Percentiles rank a stretch among this genome's conserved stretches.
These are phyloP conservation scores for Drosophila sechellia DNA, from an alignment of 1,140 invertebrate species.

Conservation along the genomic window DNA sequence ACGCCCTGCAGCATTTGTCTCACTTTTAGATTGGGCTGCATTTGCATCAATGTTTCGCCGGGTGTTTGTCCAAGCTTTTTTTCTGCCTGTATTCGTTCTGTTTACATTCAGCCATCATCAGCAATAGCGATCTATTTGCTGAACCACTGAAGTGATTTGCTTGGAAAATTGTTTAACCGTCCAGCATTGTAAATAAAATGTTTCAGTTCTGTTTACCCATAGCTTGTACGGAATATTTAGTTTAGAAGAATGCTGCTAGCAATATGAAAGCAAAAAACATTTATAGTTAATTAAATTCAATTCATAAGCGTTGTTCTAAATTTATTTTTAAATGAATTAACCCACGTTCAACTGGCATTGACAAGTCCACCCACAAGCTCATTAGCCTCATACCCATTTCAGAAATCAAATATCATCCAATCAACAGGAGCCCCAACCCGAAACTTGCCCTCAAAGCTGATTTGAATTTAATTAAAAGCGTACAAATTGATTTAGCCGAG, in stretches of 20 bases:
- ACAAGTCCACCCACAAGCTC: neutral
- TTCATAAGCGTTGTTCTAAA: no score
- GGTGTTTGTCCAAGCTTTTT: conserved; percentile 54
- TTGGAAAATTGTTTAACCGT: conserved; percentile 38
- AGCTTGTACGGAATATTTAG: conserved; percentile 20
- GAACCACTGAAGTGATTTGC: conserved; percentile 48
- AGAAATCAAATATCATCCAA: conserved; percentile 46
- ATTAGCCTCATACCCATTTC: conserved; percentile 31
- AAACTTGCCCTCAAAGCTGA: conserved; percentile 38
- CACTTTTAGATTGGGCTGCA: conserved; percentile 35
- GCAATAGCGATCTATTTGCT: conserved; percentile 61
- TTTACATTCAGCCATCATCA: conserved; percentile 33
- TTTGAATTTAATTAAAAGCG: conserved; percentile 82
- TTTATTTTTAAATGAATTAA: conserved; percentile 7
- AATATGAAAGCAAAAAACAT: no score
- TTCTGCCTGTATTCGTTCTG: conserved; percentile 17
- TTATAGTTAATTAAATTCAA: no score
- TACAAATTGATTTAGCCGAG: conserved; percentile 73
- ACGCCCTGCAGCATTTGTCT: conserved; percentile 19
- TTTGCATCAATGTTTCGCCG: conserved; percentile 54
- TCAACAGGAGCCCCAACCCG: conserved; percentile 12
- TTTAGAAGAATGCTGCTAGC: neutral
- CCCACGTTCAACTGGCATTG: neutral
- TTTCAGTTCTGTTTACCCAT: conserved; percentile 18
- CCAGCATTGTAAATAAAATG: conserved; percentile 41